Evolutionary conservation across 2,888 invertebrate genomes (phyloP).

Genomic region (Ormia ochracea): DNA sequence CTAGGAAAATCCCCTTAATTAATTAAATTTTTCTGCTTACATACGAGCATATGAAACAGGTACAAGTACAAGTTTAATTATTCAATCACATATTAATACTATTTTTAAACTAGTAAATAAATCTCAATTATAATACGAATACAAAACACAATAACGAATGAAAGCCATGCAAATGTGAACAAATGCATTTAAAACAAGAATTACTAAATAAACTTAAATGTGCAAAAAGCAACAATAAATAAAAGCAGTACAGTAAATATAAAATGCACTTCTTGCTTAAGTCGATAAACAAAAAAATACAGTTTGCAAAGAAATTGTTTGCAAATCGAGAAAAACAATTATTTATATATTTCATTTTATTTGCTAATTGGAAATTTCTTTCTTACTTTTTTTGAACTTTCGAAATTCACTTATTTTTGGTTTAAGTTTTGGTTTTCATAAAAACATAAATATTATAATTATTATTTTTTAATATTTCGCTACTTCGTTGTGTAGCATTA

Average conservation of each 20-base stretch:
- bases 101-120: constrained; percentile 57
- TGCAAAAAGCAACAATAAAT: too few species aligned
- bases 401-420: too few species aligned
- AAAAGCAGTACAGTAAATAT: constrained; percentile 14
- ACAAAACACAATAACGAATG: constrained; percentile 10
- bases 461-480: too few species aligned
- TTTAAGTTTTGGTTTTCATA: too few species aligned
- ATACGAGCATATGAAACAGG: constrained; percentile 1
- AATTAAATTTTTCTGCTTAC: background rate
- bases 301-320: background rate
- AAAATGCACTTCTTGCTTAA: background rate
- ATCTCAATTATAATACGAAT: constrained; percentile 45
- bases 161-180: constrained; percentile 45
- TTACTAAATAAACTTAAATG: constrained; percentile 28
- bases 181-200: constrained; percentile 24
- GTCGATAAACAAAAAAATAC: background rate
- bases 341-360: too few species aligned
- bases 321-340: background rate
- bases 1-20: constrained; percentile 46
- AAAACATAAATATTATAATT: too few species aligned
- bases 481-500: too few species aligned
- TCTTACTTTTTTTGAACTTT: too few species aligned
- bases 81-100: constrained; percentile 35
- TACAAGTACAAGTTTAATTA: constrained; percentile 34
- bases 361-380: too few species aligned